Evolutionary conservation across 2,113 vertebrate genomes (phyloP), one percentile per base, ranked within the genome.

Genomic region (Percopsis transmontana): DNA sequence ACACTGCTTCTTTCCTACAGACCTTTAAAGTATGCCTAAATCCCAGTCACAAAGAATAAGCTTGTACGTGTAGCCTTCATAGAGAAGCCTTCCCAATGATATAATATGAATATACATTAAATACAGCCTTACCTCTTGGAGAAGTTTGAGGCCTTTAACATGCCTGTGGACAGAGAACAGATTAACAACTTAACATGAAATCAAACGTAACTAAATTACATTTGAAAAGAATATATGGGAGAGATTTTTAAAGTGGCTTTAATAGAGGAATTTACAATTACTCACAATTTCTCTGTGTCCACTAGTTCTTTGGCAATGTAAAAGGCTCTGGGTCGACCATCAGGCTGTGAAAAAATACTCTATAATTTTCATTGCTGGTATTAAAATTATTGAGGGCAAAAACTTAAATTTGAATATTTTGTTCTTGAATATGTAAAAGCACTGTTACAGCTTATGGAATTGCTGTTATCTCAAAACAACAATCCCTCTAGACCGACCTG

Each of bases 261-360:
- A 8, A 45, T 20, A 38, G 13, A 7, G 6, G 2, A 71, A 44
- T 77, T 72, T n/a, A 54, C 10, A 55, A 23, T 24, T 51, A 95
- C 95, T 97, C 85, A 98, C 96, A 16, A 40, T 93, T 92, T 94
- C 87, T 98, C 96, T 1, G 95, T 94, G 62, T 95, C 92, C 85
- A 94, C 74, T 76, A 98, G 86, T 18, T 95, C 94, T 83, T 95
- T 94, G 1, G 92, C 94, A 1, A 98, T 90, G 76, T 93, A 87
- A 45, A 93, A 91, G 44, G 95, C 94, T 87, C 94, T 92, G 67
- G 93, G 93, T 66, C 92, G 91, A 58, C 94, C 95, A 18, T 95
- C 94, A 67, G 87, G 87, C 95, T 97, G 91, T 39, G 38, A 84
- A 90, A 39, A 66, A 68, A n/a, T n/a, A n/a, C 27, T 33, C 8